Evolutionary conservation across 1,140 invertebrate genomes (phyloP), one percentile per base, ranked within the genome.

Genomic region (Pseudomyrmex flavicornis): DNA sequence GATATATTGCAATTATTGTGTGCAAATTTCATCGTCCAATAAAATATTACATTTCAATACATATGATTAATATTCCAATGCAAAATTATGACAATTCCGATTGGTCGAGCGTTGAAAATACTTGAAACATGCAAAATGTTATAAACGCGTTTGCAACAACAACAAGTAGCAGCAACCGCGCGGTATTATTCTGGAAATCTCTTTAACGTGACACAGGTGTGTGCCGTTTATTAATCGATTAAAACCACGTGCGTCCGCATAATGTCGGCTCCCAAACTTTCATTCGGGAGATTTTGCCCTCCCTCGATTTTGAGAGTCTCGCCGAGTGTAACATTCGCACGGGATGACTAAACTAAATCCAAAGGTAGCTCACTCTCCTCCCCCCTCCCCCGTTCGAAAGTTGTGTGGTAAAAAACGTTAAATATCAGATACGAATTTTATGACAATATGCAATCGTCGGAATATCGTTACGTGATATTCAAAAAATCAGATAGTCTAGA

Each of bases 161-260:
- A n/a, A 54, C 52, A 15, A 77, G 68, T 56, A 80, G 74, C 63
- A 80, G 74, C 69, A 72, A 86, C 68, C 54, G 66, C 50, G 54
- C 61, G 17, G 50, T 54, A 70, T 35, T 35, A 35, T 74, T 13
- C 26, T 48, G 66, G 44, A 73, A 83, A 82, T 72, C 58, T 35
- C 59, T 84, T 70, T 56, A 80, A 26, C 75, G 59, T 35, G 54
- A 75, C 65, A 56, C 85, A 85, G 77, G 15, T 86, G 72, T 26
- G 50, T 62, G 61, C 44, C 54, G 63, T 85, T 87, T 83, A 83
- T 87, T 83, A 87, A 86, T 86, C 65, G 84, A 86, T 86, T 83
- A 58, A 86, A 86, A 83, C 69, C 85, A 86, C 73, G 65, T 86
- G 84, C 79, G 74, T 86, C 44, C 77, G 46, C 54, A 54, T 80